These are phyloP conservation scores for Orthonyx spaldingii DNA, from an alignment of 2,113 vertebrate genomes.

Conservation along the genomic window DNA sequence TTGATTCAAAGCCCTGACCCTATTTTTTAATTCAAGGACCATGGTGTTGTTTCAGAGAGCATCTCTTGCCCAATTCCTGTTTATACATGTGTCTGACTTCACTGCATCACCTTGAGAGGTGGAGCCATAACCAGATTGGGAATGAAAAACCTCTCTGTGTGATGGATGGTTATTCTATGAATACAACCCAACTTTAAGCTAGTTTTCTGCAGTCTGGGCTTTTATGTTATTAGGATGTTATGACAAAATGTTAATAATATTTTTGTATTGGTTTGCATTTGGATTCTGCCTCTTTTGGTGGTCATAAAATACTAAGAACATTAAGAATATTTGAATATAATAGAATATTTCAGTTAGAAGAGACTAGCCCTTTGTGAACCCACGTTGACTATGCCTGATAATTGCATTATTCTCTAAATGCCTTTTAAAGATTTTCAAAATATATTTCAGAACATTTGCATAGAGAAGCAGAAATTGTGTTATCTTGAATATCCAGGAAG, in stretches of 20 bases:
- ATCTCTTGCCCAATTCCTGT: not conserved
- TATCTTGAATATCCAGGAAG: not conserved
- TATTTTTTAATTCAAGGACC: not conserved
- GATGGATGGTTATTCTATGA: not conserved
- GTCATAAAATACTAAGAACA: not conserved
- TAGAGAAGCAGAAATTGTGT: not conserved
- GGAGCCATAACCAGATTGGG: not conserved
- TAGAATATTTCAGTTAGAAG: not conserved
- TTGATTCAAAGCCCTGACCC: not conserved
- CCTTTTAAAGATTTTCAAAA: not conserved
- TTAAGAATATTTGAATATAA: not conserved
- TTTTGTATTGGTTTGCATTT: not conserved
- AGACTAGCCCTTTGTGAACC: not conserved
- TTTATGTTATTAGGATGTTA: not conserved
- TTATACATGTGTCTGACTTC: not conserved
- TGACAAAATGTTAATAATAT: not conserved
- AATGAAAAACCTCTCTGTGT: not conserved
- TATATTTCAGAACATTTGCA: not conserved
- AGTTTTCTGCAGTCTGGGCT: not conserved
- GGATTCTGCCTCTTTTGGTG: not conserved
- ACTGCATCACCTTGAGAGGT: not conserved
- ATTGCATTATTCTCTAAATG: not conserved
- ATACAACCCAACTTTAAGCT: not conserved
- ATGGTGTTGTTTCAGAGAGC: not conserved
- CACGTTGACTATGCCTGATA: not conserved